Evolutionary conservation across 2,888 invertebrate genomes (phyloP).

Genomic region (Sturmia bella): DNA sequence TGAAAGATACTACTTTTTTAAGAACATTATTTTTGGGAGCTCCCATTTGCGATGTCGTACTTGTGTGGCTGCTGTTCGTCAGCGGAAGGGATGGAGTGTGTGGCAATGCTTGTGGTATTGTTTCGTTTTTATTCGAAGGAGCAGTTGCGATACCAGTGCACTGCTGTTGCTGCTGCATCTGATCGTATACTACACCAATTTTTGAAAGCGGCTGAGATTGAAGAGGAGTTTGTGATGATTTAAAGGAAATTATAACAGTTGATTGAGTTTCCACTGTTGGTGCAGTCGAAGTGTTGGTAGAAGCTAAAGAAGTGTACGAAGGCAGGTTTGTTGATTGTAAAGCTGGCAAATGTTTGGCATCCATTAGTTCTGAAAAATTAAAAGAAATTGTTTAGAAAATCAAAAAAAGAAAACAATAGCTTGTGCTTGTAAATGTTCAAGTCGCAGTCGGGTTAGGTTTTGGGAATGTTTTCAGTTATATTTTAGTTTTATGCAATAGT

Average conservation of each 20-base stretch:
- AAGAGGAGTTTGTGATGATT: constrained; percentile 81
- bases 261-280: constrained; percentile 80
- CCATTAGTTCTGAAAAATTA: constrained; percentile 72
- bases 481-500: too few species aligned
- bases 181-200: constrained; percentile 50
- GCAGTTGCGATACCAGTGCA: constrained; percentile 41
- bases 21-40: constrained; percentile 87
- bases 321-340: constrained; percentile 59
- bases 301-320: constrained; percentile 40
- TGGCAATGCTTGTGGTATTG: constrained; percentile 61
- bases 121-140: constrained; percentile 54
- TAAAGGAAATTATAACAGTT: constrained; percentile 82
- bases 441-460: background rate
- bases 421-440: constrained; percentile 30
- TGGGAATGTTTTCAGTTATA: constrained; percentile 32
- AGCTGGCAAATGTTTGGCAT: constrained; percentile 73
- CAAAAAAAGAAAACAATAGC: constrained; percentile 10
- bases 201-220: constrained; percentile 72
- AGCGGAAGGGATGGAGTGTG: constrained; percentile 51
- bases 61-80: constrained; percentile 63
- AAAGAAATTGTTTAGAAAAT: constrained; percentile 39
- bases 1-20: constrained; percentile 92
- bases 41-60: constrained; percentile 87
- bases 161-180: constrained; percentile 49
- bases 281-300: constrained; percentile 66